Evolutionary conservation across 1,140 invertebrate species (phyloP).

Genomic region (Eumeta japonica): DNA sequence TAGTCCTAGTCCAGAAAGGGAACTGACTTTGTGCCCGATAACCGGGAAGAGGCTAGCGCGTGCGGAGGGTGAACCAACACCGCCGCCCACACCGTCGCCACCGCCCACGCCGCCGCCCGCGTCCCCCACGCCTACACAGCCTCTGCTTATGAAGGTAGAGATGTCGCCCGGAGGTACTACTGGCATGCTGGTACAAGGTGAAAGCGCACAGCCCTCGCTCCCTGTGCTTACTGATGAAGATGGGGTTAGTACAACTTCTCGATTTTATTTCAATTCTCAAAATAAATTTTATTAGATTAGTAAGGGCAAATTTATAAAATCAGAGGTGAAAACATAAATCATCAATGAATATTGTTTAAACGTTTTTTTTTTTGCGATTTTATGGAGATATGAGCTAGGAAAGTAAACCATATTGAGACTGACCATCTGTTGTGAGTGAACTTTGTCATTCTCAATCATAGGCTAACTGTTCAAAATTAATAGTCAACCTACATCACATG

Average conservation of each 20-base stretch:
- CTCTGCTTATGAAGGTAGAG: slow-evolving; percentile 60
- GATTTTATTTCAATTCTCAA: slow-evolving; percentile 1
- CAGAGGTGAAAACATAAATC: too few species aligned
- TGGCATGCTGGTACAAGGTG: slow-evolving; percentile 60
- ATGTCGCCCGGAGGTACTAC: slow-evolving; percentile 68
- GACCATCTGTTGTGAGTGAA: too few species aligned
- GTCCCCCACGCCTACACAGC: slow-evolving; percentile 15
- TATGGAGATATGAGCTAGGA: too few species aligned
- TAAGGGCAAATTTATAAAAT: not conserved
- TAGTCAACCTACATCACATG: too few species aligned
- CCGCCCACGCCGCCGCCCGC: slow-evolving; percentile 33
- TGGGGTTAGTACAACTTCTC: slow-evolving; percentile 36
- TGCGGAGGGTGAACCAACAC: slow-evolving; percentile 66
- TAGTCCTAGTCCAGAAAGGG: slow-evolving; percentile 65
- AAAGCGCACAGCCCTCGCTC: slow-evolving; percentile 43
- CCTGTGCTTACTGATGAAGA: slow-evolving; percentile 53
- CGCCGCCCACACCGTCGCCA: slow-evolving; percentile 41
- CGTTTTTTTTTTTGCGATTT: too few species aligned
- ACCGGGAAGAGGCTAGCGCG: slow-evolving; percentile 68
- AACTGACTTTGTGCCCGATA: slow-evolving; percentile 67
- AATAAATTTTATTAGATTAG: not conserved
- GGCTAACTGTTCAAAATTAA: too few species aligned
- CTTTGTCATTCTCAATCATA: too few species aligned
- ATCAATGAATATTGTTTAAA: too few species aligned
- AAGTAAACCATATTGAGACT: too few species aligned